Conservation (phyloP, 2,797 vertebrate genomes). For the Enteromius afrohamiltoni region DNA sequence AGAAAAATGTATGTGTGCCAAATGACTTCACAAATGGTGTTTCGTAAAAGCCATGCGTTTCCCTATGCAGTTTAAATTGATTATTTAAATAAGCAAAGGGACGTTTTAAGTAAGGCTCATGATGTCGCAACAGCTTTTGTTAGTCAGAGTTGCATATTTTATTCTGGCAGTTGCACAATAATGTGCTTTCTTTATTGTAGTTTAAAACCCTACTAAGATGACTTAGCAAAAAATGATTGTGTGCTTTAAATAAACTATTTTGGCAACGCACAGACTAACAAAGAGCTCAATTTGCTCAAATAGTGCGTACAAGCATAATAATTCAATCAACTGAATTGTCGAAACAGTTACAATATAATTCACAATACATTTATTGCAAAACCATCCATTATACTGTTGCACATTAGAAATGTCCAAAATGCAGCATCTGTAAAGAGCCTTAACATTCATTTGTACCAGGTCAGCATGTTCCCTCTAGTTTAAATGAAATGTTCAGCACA, state of each 20-base stretch:
- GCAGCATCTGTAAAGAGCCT: not conserved
- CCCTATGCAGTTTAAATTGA: constrained; percentile 6
- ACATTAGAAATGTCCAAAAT: not conserved
- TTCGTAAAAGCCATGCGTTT: constrained; percentile 5
- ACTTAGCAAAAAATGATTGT: not conserved
- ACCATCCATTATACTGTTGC: not conserved
- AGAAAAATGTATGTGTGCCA: not conserved
- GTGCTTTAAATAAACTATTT: not conserved
- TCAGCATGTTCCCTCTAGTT: constrained; percentile 1
- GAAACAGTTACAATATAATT: constrained; percentile 7
- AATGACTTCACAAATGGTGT: constrained; percentile 38
- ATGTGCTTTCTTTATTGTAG: constrained; percentile 16
- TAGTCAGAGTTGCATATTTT: constrained; percentile 19
- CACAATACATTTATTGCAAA: constrained; percentile 7
- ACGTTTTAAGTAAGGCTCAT: not conserved
- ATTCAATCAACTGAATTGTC: constrained; percentile 8
- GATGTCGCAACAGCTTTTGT: constrained; percentile 9
- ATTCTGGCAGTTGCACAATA: not conserved
- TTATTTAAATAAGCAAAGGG: constrained; percentile 19
- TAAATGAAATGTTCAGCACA: constrained; percentile 6
- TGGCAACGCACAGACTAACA: not conserved
- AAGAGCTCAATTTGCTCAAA: not conserved
- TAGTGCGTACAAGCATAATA: not conserved
- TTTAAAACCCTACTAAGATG: constrained; percentile 21
- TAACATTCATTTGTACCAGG: not conserved